Conservation (phyloP, 2,888 invertebrate genomes). For the Drosophila kuntzei region DNA sequence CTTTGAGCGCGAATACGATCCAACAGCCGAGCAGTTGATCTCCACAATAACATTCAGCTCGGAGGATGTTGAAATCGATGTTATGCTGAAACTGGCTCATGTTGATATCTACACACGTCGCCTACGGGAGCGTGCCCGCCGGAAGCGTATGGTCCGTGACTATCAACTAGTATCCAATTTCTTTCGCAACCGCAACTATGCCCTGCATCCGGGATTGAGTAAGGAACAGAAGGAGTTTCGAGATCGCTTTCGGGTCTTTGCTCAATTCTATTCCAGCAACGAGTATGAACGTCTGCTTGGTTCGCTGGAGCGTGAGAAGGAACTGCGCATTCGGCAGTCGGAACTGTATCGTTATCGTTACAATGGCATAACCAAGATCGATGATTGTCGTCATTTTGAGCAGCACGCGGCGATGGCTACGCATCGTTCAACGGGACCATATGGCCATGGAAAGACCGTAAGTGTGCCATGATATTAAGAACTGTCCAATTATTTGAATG, state of each 20-base stretch:
- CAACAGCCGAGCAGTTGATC: slow-evolving; percentile 95
- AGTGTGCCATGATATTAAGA: slow-evolving; percentile 58
- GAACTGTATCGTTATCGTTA: slow-evolving; percentile 94
- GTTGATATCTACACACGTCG: slow-evolving; percentile 96
- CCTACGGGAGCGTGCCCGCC: slow-evolving; percentile 92
- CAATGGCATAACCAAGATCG: slow-evolving; percentile 93
- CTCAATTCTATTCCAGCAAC: slow-evolving; percentile 94
- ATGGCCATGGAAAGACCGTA: slow-evolving; percentile 85
- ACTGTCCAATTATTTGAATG: slow-evolving; percentile 62
- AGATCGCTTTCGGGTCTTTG: slow-evolving; percentile 93
- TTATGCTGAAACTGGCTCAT: slow-evolving; percentile 94
- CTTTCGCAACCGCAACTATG: slow-evolving; percentile 88
- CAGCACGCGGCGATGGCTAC: slow-evolving; percentile 90
- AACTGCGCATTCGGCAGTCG: slow-evolving; percentile 92
- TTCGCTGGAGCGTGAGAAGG: slow-evolving; percentile 93
- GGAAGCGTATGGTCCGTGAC: slow-evolving; percentile 95
- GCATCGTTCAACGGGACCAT: slow-evolving; percentile 86
- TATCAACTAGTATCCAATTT: slow-evolving; percentile 95
- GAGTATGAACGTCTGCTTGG: slow-evolving; percentile 93
- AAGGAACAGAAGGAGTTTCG: slow-evolving; percentile 88
- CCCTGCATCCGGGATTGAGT: slow-evolving; percentile 84
- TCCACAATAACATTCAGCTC: slow-evolving; percentile 93
- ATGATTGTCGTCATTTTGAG: slow-evolving; percentile 95
- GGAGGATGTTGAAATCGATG: slow-evolving; percentile 96
- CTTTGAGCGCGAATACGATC: slow-evolving; percentile 97